Evolutionary conservation across 2,797 vertebrate species (phyloP).

Genomic region (Tachyglossus aculeatus): DNA sequence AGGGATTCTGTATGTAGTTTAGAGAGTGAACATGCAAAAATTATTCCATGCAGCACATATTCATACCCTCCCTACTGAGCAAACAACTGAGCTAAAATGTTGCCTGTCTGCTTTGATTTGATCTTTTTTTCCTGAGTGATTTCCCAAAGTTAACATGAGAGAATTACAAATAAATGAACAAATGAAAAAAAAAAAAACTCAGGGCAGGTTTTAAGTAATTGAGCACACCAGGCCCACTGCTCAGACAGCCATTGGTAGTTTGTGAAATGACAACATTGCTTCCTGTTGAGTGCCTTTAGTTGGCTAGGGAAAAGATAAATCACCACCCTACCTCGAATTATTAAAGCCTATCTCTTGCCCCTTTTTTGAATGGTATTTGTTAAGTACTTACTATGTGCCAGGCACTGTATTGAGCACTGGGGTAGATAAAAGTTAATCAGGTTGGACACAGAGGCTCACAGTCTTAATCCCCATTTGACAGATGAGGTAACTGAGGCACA

Average conservation of each 20-base stretch:
- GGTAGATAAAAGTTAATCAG: too few relatives aligned
- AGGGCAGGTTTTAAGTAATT: conserved; percentile 56
- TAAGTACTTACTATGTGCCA: too few relatives aligned
- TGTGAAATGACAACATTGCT: conserved; percentile 48
- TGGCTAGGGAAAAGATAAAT: too few relatives aligned
- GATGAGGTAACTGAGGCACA: too few relatives aligned
- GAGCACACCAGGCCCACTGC: conserved; percentile 10
- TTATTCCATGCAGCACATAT: background rate
- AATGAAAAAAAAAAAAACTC: conserved; percentile 32
- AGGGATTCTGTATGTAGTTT: background rate
- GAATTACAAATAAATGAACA: conserved; percentile 43
- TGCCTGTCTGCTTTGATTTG: conserved; percentile 24
- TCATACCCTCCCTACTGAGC: conserved; percentile 21
- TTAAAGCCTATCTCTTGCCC: too few relatives aligned
- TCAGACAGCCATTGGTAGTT: conserved; percentile 44
- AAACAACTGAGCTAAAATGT: background rate
- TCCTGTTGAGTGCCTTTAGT: conserved; percentile 45
- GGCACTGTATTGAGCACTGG: too few relatives aligned
- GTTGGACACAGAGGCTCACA: too few relatives aligned
- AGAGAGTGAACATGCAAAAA: background rate
- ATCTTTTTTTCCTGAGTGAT: conserved; percentile 22
- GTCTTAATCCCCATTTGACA: too few relatives aligned
- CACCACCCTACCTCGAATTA: too few relatives aligned
- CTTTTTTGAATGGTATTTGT: too few relatives aligned
- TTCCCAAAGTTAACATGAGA: conserved; percentile 34